Conservation (phyloP, 1,140 invertebrate genomes). For the Drosophila nasuta region DNA sequence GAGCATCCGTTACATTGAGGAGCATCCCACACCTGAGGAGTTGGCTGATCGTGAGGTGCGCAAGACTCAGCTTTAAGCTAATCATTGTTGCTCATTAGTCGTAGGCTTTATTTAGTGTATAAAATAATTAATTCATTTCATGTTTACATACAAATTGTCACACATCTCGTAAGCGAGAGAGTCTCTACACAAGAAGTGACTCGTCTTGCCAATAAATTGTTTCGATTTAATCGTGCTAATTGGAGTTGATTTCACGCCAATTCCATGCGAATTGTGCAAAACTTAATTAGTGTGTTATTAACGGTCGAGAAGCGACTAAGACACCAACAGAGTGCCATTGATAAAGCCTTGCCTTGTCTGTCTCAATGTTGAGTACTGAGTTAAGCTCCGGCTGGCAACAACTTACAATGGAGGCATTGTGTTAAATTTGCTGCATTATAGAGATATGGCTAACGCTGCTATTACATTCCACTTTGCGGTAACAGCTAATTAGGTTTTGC, state of each 20-base stretch:
- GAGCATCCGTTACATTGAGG: slow-evolving; percentile 44
- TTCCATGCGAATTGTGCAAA: slow-evolving; percentile 41
- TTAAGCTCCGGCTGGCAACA: slow-evolving; percentile 12
- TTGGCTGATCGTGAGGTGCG: slow-evolving; percentile 66
- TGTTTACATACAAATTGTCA: slow-evolving; percentile 4
- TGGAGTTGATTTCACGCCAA: slow-evolving; percentile 56
- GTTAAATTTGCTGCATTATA: neutral
- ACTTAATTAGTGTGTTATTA: slow-evolving; percentile 63
- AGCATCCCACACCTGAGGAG: slow-evolving; percentile 75
- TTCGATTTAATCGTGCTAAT: slow-evolving; percentile 45
- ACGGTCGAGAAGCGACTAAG: slow-evolving; percentile 26
- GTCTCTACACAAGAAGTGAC: slow-evolving; percentile 4
- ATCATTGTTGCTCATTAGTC: neutral
- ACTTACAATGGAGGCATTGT: slow-evolving; percentile 14
- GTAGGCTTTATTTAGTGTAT: neutral
- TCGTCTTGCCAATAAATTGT: slow-evolving; percentile 36
- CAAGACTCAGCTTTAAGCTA: slow-evolving; percentile 58
- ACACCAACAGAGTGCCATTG: slow-evolving; percentile 14
- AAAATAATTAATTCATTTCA: neutral
- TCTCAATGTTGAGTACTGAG: neutral
- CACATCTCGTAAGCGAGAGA: slow-evolving; percentile 5
- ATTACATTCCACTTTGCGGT: neutral
- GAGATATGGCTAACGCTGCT: no score
- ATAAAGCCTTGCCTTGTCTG: slow-evolving; percentile 42
- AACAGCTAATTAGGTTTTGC: neutral